A percentile compares a stretch with the other conserved stretches of the same genome.
phyloP scores from a whole-genome alignment of 2,888 invertebrate species.

The Scrobipalpa atriplicella region DNA sequence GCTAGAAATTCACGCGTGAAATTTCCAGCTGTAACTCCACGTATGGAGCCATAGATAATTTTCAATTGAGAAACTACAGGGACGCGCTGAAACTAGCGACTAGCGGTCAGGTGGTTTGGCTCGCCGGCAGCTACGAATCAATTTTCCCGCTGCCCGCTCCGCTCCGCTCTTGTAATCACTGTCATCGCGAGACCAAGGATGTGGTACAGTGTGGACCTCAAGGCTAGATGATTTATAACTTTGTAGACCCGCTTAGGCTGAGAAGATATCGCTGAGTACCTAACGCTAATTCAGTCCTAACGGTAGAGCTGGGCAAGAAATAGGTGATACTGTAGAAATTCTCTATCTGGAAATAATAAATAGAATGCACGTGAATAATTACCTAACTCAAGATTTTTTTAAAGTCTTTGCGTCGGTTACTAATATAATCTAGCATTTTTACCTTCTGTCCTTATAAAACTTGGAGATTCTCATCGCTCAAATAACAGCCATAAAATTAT shows the following conservation, averaged over 20 bases:
- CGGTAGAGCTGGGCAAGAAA: neutral
- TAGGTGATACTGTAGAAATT: neutral
- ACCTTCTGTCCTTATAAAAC: too few species aligned
- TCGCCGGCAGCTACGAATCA: conserved; percentile 59
- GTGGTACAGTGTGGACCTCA: neutral
- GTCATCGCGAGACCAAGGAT: conserved; percentile 46
- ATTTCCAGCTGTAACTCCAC: conserved; percentile 7
- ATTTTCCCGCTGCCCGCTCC: conserved; percentile 58
- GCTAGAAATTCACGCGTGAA: neutral
- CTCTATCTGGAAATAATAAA: too few species aligned
- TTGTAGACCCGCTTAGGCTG: neutral
- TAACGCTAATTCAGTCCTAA: neutral
- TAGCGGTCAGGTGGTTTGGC: conserved; percentile 50
- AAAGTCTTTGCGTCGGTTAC: too few species aligned
- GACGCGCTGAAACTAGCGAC: conserved; percentile 38
- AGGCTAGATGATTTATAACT: conserved; percentile 8
- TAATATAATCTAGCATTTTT: too few species aligned
- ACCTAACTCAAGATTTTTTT: too few species aligned
- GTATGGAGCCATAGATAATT: conserved; percentile 27
- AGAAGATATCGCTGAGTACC: neutral
- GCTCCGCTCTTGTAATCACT: conserved; percentile 56
- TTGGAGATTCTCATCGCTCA: too few species aligned
- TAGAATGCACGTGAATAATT: too few species aligned
- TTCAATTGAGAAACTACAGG: conserved; percentile 32
- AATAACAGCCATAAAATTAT: too few species aligned